Evolutionary conservation across 2,888 invertebrate species (phyloP).

Genomic region (Lasioglossum lativentre): DNA sequence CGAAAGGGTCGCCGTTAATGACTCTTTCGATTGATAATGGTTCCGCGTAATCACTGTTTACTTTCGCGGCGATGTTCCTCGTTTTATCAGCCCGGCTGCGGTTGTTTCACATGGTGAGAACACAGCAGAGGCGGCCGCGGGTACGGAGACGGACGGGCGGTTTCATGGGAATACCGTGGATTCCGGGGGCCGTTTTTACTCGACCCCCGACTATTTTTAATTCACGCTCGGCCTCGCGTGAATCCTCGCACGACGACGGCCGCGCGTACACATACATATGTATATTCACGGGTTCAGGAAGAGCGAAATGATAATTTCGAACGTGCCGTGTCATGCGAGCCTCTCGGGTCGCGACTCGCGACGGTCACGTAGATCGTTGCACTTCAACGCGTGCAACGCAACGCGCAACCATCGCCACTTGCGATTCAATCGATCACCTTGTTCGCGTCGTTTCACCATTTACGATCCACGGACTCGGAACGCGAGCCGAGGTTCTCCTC

Average conservation of each 20-base stretch:
- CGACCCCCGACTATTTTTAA: conserved; percentile 44
- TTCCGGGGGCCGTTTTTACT: conserved; percentile 9
- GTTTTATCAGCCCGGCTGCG: background rate
- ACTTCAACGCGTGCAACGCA: conserved; percentile 39
- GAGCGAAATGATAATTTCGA: conserved; percentile 53
- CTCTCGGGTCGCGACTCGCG: conserved; percentile 28
- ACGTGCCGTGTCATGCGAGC: conserved; percentile 54
- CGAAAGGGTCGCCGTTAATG: background rate
- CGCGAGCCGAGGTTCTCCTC: background rate
- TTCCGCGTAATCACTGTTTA: conserved; percentile 9
- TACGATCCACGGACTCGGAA: conserved; percentile 28
- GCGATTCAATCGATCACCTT: conserved; percentile 55
- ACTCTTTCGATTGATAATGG: background rate
- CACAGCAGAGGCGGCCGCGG: background rate
- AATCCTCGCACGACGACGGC: conserved; percentile 21
- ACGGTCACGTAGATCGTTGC: conserved; percentile 64
- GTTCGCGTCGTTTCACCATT: conserved; percentile 41
- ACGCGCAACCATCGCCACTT: conserved; percentile 21
- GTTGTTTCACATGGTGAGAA: background rate
- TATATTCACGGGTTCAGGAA: conserved; percentile 21
- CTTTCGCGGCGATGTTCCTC: background rate
- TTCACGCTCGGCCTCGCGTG: conserved; percentile 26
- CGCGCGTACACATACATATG: background rate
- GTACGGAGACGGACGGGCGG: background rate
- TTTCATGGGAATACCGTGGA: conserved; percentile 14